A percentile compares a stretch with the other conserved stretches of the same genome.
Evolutionary conservation across 2,113 vertebrate species (phyloP).

Genomic region (Raphicerus campestris): DNA sequence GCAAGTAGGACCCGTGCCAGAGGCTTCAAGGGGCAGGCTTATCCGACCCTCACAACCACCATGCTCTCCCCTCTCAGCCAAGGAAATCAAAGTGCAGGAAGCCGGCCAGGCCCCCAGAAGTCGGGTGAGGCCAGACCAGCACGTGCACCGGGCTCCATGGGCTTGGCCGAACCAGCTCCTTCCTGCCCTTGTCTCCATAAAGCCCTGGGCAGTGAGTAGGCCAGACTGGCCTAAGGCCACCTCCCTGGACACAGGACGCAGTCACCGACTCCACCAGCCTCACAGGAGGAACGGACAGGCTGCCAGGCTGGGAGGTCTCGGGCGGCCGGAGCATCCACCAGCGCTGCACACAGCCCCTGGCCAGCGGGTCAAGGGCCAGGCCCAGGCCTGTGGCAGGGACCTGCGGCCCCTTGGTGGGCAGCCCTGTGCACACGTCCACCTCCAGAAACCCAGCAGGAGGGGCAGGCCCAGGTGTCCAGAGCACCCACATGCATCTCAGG

Average conservation of each 20-base stretch:
- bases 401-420: accelerated
- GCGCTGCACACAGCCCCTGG: neutral
- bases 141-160: neutral
- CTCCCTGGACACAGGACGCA: neutral
- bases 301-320: neutral
- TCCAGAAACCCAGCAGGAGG: accelerated
- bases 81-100: accelerated
- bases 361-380: accelerated
- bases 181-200: neutral
- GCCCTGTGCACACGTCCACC: accelerated
- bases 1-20: accelerated
- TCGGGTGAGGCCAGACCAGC: accelerated
- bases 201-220: neutral
- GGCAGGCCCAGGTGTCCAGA: neutral
- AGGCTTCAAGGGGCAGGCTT: accelerated
- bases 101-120: neutral
- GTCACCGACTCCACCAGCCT: accelerated
- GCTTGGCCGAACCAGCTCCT: neutral
- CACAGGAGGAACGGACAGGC: neutral
- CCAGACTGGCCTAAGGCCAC: accelerated
- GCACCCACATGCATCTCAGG: accelerated
- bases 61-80: accelerated
- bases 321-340: neutral
- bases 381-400: neutral
- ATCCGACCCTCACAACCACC: neutral